Evolutionary conservation across 2,113 vertebrate species (phyloP), one percentile per base, ranked within the genome.

Genomic region (Oryzias woworae): DNA sequence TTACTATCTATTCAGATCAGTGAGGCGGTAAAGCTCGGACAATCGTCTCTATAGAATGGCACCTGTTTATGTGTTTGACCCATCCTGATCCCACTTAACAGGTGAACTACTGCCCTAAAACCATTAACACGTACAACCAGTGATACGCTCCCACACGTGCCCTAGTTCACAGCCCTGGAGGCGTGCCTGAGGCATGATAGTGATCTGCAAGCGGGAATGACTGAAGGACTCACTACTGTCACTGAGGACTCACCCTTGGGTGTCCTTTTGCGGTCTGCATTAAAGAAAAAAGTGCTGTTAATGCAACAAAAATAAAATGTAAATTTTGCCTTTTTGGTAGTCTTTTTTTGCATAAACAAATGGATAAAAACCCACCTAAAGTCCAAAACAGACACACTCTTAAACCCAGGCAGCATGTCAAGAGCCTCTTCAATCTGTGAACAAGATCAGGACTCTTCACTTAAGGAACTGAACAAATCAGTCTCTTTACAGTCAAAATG

Each of bases 371-470:
- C 86, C 92, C 88, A 97, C 97, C 94, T 97, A 87, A 96, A 94
- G 77, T 93, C 88, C 71, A 94, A 77, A 42, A 98, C 80, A 46
- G 75, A 88, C 26, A 95, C 92, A 58, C 69, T 91, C 78, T 92
- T 95, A 71, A 94, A 99, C 71, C 95, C 96, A 59, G 94, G 93
- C 36, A 97, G 86, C 28, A 79, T 91, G 84, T 91, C 76, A 86
- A 96, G 93, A 62, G 94, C 89, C 1, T 85, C 90, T 83, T 93
- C 87, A 43, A 98, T 93, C 96, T 99, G 79, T 78, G 78, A 8
- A 84, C 23, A 74, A 80, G 70, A 22, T 75, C 13, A 31, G 20
- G 17, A 8, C 16, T 69, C 15, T 36, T 36, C 36, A 36, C 8
- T 36, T 36, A 2, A 36, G 31, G 7, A 36, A 36, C 36, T 36